Evolutionary conservation across 2,113 vertebrate genomes (phyloP).

Genomic region (Sitta europaea): DNA sequence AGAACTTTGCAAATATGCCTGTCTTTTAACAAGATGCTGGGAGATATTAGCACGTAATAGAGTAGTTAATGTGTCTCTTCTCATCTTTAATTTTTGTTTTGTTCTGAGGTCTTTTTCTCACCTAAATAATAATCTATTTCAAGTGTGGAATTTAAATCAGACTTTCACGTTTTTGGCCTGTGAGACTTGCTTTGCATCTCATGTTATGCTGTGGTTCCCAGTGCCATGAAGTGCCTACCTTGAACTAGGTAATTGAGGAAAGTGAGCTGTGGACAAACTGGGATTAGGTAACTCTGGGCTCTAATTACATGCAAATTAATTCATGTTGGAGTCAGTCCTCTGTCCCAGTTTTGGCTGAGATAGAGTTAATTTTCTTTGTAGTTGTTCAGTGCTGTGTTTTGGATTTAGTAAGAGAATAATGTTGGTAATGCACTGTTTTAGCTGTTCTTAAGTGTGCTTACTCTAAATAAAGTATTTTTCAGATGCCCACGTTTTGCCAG

Average conservation of each 20-base stretch:
- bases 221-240: background rate
- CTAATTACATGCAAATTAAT: background rate
- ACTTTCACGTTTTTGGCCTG: background rate
- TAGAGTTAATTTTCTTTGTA: background rate
- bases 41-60: background rate
- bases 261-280: background rate
- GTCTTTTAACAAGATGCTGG: background rate
- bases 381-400: background rate
- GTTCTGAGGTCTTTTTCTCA: background rate
- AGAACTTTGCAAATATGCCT: constrained; percentile 27
- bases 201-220: background rate
- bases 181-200: background rate
- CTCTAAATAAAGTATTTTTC: background rate
- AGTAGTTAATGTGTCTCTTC: background rate
- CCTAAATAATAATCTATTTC: background rate
- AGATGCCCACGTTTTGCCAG: background rate
- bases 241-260: background rate
- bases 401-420: background rate
- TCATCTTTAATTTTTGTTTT: background rate
- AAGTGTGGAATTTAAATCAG: background rate
- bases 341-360: background rate
- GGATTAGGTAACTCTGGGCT: background rate
- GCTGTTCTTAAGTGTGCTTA: background rate
- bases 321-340: background rate
- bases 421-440: background rate